Evolutionary conservation across 1,140 invertebrate species (phyloP), one percentile per base, ranked within the genome.

Genomic region (Camponotus pennsylvanicus): DNA sequence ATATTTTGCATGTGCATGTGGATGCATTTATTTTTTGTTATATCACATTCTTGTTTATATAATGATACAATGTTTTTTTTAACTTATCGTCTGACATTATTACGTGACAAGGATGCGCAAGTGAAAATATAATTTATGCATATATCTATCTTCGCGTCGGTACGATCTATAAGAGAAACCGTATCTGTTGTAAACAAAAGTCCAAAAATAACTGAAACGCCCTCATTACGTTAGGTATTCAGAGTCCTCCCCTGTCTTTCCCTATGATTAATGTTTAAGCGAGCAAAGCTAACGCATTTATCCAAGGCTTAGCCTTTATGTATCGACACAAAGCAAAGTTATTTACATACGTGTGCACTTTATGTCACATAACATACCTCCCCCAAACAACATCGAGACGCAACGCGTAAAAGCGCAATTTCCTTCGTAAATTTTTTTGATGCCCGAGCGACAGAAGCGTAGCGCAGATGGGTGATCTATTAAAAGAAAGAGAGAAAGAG

Each of bases 201-300:
- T 87, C 84, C 37, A 79, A 87, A 87, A 88, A 34, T 86, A 88
- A 85, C 78, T 34, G 88, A 90, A 9, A 73, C 40, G 40, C 40
- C 55, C 79, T 83, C 69, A 42, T 75, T 37, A 91, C 85, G 70
- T 59, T 84, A 80, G 52, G 55, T 75, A 59, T 71, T 61, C 85
- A 66, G 82, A 73, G 37, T 85, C 57, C 55, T 67, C 66, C 55
- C 52, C 61, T 94, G 40, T 66, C 61, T 75, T 57, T 85, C 42
- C 42, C 80, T 66, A 52, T 52, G 49, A 52, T 52, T 52, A 82
- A 87, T 76, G 64, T 55, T 66, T 49, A 87, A 84, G 55, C 73
- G 84, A 69, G 67, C 52, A 45, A 67, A 79, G 69, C 57, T 64
- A 78, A 84, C 73, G 83, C 66, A 83, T 83, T 83, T 83, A 83